Conservation (phyloP, 2,113 vertebrate genomes). For the Antigone vipio region DNA sequence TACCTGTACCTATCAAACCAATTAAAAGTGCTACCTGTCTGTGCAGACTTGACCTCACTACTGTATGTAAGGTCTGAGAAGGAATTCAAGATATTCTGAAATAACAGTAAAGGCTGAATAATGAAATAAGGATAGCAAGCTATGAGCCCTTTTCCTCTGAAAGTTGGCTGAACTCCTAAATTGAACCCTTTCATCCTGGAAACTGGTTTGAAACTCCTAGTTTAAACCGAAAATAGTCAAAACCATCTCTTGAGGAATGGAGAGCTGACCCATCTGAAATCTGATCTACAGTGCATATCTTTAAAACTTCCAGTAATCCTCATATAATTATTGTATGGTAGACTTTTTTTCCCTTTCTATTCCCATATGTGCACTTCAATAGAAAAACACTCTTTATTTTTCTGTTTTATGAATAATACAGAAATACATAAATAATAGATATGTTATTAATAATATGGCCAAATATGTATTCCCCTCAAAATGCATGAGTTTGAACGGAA, state of each 20-base stretch:
- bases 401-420: slow-evolving; percentile 45
- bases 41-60: not conserved
- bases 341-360: not conserved
- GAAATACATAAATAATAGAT: slow-evolving; percentile 47
- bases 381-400: slow-evolving; percentile 20
- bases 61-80: not conserved
- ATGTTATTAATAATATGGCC: slow-evolving; percentile 21
- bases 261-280: not conserved
- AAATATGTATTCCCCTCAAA: not conserved
- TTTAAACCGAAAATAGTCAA: not conserved
- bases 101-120: not conserved
- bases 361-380: not conserved
- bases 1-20: not conserved
- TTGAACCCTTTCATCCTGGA: not conserved
- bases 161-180: not conserved
- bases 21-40: not conserved
- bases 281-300: not conserved
- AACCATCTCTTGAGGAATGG: not conserved
- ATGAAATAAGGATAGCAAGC: not conserved
- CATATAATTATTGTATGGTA: not conserved
- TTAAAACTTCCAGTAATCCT: not conserved
- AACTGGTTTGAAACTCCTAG: not conserved
- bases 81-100: not conserved
- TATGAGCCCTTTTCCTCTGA: not conserved
- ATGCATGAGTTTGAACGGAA: not conserved